Evolutionary conservation across 2,888 invertebrate genomes (phyloP).

Genomic region (Dione juno): DNA sequence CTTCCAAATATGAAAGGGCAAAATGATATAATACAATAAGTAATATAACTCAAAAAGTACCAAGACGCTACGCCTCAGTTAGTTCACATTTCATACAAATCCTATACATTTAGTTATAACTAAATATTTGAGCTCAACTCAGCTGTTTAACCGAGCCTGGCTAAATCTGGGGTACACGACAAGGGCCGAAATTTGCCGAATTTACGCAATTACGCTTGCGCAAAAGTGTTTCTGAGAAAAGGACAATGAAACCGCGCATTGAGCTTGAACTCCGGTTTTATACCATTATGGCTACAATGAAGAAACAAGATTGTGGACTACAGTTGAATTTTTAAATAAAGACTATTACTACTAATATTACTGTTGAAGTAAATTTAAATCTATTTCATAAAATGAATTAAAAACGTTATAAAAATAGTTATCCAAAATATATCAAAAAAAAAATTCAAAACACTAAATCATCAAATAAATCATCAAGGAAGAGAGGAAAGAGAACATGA

Average conservation of each 20-base stretch:
- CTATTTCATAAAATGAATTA: no score
- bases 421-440: no score
- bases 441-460: no score
- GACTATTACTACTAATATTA: no score
- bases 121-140: neutral
- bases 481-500: no score
- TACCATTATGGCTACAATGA: conserved; percentile 23
- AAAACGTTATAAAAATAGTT: no score
- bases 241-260: conserved; percentile 26
- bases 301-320: conserved; percentile 11
- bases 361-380: no score
- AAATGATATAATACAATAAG: no score
- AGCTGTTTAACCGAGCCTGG: conserved; percentile 23
- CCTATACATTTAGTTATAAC: neutral
- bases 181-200: conserved; percentile 33
- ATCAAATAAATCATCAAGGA: no score
- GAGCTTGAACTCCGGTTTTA: conserved; percentile 26
- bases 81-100: neutral
- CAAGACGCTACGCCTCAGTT: neutral
- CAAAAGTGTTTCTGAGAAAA: conserved; percentile 29
- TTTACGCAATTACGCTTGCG: conserved; percentile 43
- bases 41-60: neutral
- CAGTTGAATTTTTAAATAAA: conserved; percentile 9
- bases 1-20: no score
- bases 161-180: conserved; percentile 27